Evolutionary conservation across 2,888 invertebrate species (phyloP), one percentile per base, ranked within the genome.

Genomic region (Netelia virgata): DNA sequence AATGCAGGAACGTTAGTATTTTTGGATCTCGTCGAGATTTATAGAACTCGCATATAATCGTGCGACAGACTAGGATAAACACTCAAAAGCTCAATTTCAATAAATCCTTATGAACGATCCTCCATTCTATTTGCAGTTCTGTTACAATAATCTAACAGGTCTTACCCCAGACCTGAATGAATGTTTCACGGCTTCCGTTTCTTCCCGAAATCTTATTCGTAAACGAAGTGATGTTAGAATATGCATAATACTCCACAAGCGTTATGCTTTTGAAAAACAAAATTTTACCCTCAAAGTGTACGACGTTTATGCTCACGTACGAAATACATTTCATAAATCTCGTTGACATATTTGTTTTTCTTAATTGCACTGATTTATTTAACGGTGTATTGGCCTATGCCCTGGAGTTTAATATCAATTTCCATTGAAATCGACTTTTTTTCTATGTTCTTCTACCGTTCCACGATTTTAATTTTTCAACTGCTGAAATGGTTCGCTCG

Each of bases 41-140:
- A 43, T 72, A 59, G 14, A 72, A 57, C 57, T 59, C 20, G 72
- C 41, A 28, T 57, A 20, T 57, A 20, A 59, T 57, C 6, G 14
- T 63, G 41, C 20, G 3, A 20, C 59, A n/a, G 41, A 59, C 72
- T 59, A 59, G 57, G 28, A 55, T 14, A 41, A 72, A 72, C 72
- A 59, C 72, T 43, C 72, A 59, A 59, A 55, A 55, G 70, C 57
- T 20, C 43, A 72, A 14, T 72, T 72, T 57, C 3, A 14, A 43
- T 20, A 43, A 0, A 59, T 18, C 43, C 43, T 36, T 72, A 8
- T 8, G 41, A 41, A 11, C 18, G 57, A 59, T 55, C 16, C 5
- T 57, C 41, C 28, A 18, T 47, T 16, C 55, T 55, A n/a, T 18
- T 47, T 50, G 47, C 23, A 8, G 23, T 3, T 66, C 14, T 66